Base-by-base conservation (phyloP, 2,888 invertebrate genomes). In the Hybos culiciformis region DNA sequence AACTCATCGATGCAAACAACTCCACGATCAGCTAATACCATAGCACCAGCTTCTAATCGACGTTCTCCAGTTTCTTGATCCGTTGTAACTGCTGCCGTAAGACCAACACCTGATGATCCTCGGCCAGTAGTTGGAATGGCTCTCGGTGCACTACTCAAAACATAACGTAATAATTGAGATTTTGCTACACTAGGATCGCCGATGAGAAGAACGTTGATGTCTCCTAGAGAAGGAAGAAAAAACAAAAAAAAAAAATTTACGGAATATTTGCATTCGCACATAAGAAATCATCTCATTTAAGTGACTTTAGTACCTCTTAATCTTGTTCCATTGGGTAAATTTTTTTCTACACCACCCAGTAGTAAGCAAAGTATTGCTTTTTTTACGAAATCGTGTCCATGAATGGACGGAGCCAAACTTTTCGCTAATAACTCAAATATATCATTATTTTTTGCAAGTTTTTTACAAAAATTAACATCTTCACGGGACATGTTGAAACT, bases 141-240 rank as follows among this genome's bases (percentile, higher is more conserved):
- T 18, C 97, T 71, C 0, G 97, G 96, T 0, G 98, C 97, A 1
- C 92, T 92, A 61, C 82, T 77, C 46, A 97, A 68, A 2, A 98
- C 97, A 61, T 97, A 98, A 11, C 97, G 78, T 5, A 92, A 66
- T 41, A 92, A 69, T 63, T 98, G 98, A 0, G 97, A 98, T 69
- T 98, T 98, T 2, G 98, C 98, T 31, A 98, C 97, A 41, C 94
- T 96, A 0, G 98, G 98, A 70, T 98, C 98, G 37, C 98, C 98
- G 57, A 99, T 96, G 3, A 99, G 71, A 31, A 96, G 72, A 31
- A 94, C 70, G 66, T 96, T 96, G 50, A 94, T 87, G 62, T 80
- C 79, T 39, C 83, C n/a, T n/a, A n/a, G n/a, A n/a, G n/a, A n/a
- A n/a, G n/a, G n/a, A n/a, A n/a, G n/a, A n/a, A n/a, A n/a, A n/a